Evolutionary conservation across 2,888 invertebrate species (phyloP), one percentile per base, ranked within the genome.

Genomic region (Nemotelus nigrinus): DNA sequence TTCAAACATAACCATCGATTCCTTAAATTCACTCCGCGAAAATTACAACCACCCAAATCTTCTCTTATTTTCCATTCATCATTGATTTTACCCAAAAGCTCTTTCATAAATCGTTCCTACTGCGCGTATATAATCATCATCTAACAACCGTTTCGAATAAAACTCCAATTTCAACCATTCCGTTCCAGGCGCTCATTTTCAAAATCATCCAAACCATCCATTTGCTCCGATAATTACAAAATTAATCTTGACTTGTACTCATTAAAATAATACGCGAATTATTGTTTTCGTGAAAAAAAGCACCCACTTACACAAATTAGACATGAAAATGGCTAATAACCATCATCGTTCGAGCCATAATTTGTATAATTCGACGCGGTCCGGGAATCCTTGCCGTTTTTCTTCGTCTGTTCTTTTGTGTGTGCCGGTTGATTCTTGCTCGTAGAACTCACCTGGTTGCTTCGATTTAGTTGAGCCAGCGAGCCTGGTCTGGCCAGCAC

Each of bases 291-390:
- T 43, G 41, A 53, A 68, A 43, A 47, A 10, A 6, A 8, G 53
- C 43, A 63, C 70, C 55, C 55, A 53, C 70, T 70, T 70, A 70
- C 43, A 70, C 70, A 70, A 70, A 70, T 70, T 70, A 70, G 70
- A 70, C 70, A 70, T 70, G 53, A 70, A 70, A 43, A 55, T 43
- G 70, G 55, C 70, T 70, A 50, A 70, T 70, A 55, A 25, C 41
- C 70, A 39, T 50, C 44, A n/a, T 10, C 39, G 25, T 41, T 6
- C 7, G 10, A 10, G 3, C 55, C 47, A 25, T 55, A 70, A 70
- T 70, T 70, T 70, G 55, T 70, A 47, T 70, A 70, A 70, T 70
- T 68, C 8, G 55, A 55, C 47, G 55, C 70, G 70, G 25, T n/a
- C 3, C 53, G 41, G 53, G 41, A n/a, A n/a, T 70, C 55, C 55